Evolutionary conservation across 2,113 vertebrate genomes (phyloP), one percentile per base, ranked within the genome.

Genomic region (Narcine bancroftii): DNA sequence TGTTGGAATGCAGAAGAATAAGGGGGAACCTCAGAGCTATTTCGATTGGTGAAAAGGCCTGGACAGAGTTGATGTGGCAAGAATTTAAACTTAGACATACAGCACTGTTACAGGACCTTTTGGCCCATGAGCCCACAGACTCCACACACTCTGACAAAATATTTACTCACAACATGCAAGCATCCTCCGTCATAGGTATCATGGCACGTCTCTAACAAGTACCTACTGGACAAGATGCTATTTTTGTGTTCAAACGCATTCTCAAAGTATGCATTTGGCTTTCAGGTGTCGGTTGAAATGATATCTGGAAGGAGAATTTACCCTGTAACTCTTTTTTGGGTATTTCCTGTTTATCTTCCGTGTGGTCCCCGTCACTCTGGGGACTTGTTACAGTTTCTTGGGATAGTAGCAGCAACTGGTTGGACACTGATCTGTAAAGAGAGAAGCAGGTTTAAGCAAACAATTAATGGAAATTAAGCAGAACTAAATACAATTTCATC

Each of bases 321-420:
- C 97, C 97, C 96, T 96, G 96, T 93, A 96, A 94, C 69, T 96
- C 96, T 94, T 97, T 95, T 95, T 96, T 97, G 0, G 95, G 94
- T 93, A 94, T 93, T 95, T 94, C 95, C 95, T 96, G 96, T 93
- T 96, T 95, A 94, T 93, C 95, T 93, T 95, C 94, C 6, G 96
- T 94, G 79, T 95, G 95, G 93, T 96, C 96, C 93, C 94, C 93
- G 71, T 91, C 89, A 47, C 26, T 91, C 95, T 95, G 95, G 93
- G 95, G 96, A 93, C 95, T 95, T 92, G 96, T 94, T 95, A 96
- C 95, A 66, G 95, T 95, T 92, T 92, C 89, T 94, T 96, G 95
- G 94, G 96, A 95, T 95, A 96, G 92, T 93, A 96, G 95, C 93
- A 95, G 95, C 93, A 95, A 95, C 93, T 95, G 97, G 95, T 94